Conservation (phyloP, 2,797 vertebrate species). For the Prunella strophiata region DNA sequence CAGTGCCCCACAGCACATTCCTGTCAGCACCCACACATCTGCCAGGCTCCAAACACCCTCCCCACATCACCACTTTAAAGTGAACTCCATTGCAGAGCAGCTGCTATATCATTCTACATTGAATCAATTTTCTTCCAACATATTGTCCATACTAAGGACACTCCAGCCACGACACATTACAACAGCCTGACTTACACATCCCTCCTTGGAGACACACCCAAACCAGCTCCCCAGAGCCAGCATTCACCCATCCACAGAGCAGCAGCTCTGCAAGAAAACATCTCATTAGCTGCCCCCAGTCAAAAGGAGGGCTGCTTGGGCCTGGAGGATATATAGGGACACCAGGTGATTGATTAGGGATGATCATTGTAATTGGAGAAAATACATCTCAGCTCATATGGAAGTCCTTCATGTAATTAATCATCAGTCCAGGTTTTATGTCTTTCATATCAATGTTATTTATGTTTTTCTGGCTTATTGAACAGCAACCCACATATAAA, state of each 20-base stretch:
- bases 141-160: background rate
- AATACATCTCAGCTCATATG: background rate
- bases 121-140: background rate
- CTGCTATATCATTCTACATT: background rate
- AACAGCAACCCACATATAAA: background rate
- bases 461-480: background rate
- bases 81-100: background rate
- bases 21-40: background rate
- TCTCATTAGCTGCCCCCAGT: background rate
- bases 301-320: rapidly evolving
- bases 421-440: background rate
- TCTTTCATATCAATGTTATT: background rate
- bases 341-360: background rate
- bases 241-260: background rate
- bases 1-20: background rate
- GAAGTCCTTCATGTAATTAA: background rate
- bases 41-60: background rate
- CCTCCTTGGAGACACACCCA: background rate
- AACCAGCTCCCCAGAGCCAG: background rate
- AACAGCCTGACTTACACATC: background rate
- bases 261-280: rapidly evolving
- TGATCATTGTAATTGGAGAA: background rate
- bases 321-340: too few species aligned
- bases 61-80: rapidly evolving
- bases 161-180: background rate